phyloP scores from a whole-genome alignment of 1,140 invertebrate genomes.

The Neocloeon triangulifer region DNA sequence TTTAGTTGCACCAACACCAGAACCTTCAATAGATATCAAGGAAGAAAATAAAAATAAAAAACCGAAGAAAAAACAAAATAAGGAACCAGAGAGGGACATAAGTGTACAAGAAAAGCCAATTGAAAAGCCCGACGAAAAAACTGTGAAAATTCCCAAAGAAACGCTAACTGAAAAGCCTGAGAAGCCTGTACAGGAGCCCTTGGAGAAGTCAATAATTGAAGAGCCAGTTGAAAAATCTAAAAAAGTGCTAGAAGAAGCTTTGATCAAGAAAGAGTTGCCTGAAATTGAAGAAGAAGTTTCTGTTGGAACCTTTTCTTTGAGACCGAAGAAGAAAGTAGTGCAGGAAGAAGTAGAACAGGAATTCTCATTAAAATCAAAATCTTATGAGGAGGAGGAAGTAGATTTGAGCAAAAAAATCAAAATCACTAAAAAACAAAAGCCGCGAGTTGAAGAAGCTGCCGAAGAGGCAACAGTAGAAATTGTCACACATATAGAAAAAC shows the following conservation, averaged over 20 bases:
- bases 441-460: conserved; percentile 9
- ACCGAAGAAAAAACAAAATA: too few relatives aligned
- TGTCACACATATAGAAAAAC: conserved; percentile 4
- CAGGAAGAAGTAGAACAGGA: conserved; percentile 9
- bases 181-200: conserved; percentile 4
- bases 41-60: too few relatives aligned
- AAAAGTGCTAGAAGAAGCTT: conserved; percentile 5
- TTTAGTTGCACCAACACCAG: too few relatives aligned
- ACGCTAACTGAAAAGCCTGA: conserved; percentile 12
- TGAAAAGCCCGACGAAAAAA: conserved; percentile 21
- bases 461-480: conserved; percentile 10
- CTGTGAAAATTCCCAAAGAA: conserved; percentile 14
- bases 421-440: conserved; percentile 1
- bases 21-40: too few relatives aligned
- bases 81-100: too few relatives aligned
- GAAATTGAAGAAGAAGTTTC: conserved; percentile 9
- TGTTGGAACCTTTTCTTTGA: conserved; percentile 12
- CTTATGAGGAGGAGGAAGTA: conserved; percentile 9
- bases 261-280: conserved; percentile 7
- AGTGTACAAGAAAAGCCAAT: too few relatives aligned
- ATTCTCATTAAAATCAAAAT: conserved; percentile 11
- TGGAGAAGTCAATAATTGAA: too few relatives aligned
- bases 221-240: conserved; percentile 4
- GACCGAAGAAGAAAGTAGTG: conserved; percentile 6
- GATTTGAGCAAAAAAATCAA: conserved; percentile 4